These are phyloP conservation scores for Dolichopus griseipennis DNA, from an alignment of 2,888 invertebrate species.

Conservation along the genomic window DNA sequence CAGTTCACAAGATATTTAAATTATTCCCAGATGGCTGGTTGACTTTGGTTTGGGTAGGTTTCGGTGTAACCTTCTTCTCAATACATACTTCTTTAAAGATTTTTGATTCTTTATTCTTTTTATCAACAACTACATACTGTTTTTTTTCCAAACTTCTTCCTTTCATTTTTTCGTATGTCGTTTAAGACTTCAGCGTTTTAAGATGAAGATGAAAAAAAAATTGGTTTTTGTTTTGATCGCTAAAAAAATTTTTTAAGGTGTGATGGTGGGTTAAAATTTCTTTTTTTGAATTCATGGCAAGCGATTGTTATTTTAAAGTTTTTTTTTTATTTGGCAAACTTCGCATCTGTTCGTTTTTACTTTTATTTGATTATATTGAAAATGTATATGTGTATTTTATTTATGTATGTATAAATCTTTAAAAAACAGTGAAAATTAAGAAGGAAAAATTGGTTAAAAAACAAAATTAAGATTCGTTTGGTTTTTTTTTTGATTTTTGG, in stretches of 20 bases:
- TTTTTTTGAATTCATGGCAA: no score
- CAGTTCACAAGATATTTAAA: constrained; percentile 23
- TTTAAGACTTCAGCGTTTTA: no score
- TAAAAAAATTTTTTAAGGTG: neutral
- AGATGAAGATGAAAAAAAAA: no score
- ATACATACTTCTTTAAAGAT: neutral
- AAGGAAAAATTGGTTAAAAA: neutral
- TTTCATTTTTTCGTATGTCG: no score
- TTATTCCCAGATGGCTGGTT: constrained; percentile 12
- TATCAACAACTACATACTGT: neutral
- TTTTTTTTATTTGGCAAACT: neutral
- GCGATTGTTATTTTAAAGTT: neutral
- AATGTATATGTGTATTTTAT: no score
- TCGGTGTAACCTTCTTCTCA: no score
- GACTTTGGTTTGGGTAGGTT: neutral
- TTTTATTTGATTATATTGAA: neutral
- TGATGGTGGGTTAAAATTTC: neutral
- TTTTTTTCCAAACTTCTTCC: no score
- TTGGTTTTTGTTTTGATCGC: neutral
- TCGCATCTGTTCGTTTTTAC: neutral
- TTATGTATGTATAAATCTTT: neutral
- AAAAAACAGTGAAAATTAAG: neutral
- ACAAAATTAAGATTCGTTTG: no score
- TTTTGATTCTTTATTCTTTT: neutral
- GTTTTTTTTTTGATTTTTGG: neutral